Conservation (phyloP, 2,888 invertebrate species). For the Drosophila kanekoi region DNA sequence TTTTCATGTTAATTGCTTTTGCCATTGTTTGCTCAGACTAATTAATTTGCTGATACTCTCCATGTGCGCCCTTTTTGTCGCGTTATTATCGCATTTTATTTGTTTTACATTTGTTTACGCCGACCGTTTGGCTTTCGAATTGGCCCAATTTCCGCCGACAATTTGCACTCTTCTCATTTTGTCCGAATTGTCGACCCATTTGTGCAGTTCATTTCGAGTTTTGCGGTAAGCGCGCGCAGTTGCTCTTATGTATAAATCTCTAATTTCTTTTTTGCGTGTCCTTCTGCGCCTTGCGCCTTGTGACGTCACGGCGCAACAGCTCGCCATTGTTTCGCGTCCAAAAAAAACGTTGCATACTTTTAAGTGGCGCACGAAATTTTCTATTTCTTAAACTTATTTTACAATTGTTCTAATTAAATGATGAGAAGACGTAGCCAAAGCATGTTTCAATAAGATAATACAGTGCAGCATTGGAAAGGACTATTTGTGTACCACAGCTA, state of each 20-base stretch:
- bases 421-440: too few relatives aligned
- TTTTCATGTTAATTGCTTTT: slow-evolving; percentile 36
- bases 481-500: too few relatives aligned
- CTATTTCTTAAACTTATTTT: background rate
- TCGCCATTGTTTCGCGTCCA: background rate
- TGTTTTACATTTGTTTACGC: slow-evolving; percentile 26
- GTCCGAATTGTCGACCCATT: slow-evolving; percentile 5
- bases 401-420: background rate
- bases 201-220: slow-evolving; percentile 7
- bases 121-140: slow-evolving; percentile 12
- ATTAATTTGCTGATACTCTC: slow-evolving; percentile 31
- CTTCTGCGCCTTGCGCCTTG: background rate
- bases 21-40: slow-evolving; percentile 47
- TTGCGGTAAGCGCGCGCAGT: slow-evolving; percentile 27
- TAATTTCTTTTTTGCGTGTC: background rate
- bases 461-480: background rate
- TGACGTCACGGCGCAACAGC: slow-evolving; percentile 12
- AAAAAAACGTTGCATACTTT: slow-evolving; percentile 37
- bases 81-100: slow-evolving; percentile 38
- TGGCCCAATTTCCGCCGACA: slow-evolving; percentile 11
- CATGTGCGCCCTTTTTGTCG: slow-evolving; percentile 8
- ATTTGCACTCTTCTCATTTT: slow-evolving; percentile 18
- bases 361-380: background rate
- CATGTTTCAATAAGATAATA: background rate
- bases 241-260: background rate